Percentiles rank a stretch among this genome's conserved stretches.
Conservation (phyloP, 92 coral and sea anemone species). For the Siderastrea siderea region DNA sequence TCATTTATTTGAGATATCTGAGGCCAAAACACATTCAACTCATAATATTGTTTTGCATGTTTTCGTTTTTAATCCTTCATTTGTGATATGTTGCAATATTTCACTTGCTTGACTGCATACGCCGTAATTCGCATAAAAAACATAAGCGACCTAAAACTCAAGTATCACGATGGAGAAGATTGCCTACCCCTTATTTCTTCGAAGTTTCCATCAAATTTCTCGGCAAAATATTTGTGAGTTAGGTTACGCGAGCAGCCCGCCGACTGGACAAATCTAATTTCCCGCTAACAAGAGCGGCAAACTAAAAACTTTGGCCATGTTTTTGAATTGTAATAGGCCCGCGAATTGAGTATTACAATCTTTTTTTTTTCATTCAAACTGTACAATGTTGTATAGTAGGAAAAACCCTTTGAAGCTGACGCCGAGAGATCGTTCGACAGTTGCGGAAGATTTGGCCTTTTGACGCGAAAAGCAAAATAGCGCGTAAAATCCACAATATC, state of each 20-base stretch:
- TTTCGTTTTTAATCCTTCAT: neutral
- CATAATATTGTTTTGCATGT: neutral
- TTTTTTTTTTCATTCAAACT: neutral
- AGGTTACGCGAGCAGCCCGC: neutral
- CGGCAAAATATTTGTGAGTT: neutral
- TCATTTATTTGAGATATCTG: slow-evolving; percentile 2
- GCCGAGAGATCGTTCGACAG: neutral
- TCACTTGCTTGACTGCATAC: neutral
- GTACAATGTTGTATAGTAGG: neutral
- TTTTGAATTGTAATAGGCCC: slow-evolving; percentile 8
- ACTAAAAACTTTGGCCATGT: slow-evolving; percentile 1
- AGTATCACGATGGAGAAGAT: neutral
- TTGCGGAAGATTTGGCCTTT: slow-evolving; percentile 23
- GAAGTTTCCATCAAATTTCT: neutral
- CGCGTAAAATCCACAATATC: slow-evolving; percentile 16
- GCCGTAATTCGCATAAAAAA: neutral
- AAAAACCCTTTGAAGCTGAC: neutral
- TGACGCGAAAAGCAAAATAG: slow-evolving; percentile 14
- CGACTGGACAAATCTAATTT: slow-evolving; percentile 32
- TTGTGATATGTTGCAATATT: neutral
- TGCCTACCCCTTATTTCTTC: neutral
- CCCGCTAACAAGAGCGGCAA: slow-evolving; percentile 14
- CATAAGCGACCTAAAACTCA: neutral
- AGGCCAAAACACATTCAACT: too few species aligned
- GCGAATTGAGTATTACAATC: neutral